A percentile compares a stretch with the other conserved stretches of the same genome.
These are phyloP conservation scores for Azorinus chamasolen DNA, from an alignment of 2,888 invertebrate species.

Conservation along the genomic window DNA sequence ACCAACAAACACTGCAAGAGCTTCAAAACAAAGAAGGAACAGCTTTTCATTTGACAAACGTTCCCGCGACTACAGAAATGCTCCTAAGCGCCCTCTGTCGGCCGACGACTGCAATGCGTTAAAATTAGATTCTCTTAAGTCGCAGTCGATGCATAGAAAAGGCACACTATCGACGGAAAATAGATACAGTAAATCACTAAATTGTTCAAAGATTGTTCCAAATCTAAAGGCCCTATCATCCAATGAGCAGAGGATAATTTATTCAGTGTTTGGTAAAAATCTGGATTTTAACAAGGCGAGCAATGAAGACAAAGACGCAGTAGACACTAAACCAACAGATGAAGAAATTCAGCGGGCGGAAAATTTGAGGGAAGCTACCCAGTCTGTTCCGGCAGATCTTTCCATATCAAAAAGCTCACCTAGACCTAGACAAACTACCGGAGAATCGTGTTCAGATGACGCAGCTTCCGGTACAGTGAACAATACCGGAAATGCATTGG, in stretches of 20 bases:
- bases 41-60: constrained; percentile 50
- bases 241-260: constrained; percentile 57
- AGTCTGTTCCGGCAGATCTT: not conserved
- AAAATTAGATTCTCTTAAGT: too few relatives aligned
- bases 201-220: constrained; percentile 3
- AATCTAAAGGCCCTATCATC: constrained; percentile 47
- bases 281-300: constrained; percentile 23
- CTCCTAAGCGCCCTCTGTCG: constrained; percentile 49
- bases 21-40: constrained; percentile 39
- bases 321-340: not conserved
- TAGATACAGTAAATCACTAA: too few relatives aligned
- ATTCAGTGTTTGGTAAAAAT: constrained; percentile 58
- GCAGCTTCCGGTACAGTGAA: not conserved
- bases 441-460: too few relatives aligned
- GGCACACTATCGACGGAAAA: too few relatives aligned
- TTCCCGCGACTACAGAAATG: not conserved
- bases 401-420: too few relatives aligned
- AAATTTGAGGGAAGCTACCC: not conserved
- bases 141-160: too few relatives aligned
- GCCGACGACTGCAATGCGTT: constrained; percentile 20
- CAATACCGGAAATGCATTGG: constrained; percentile 10
- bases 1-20: too few relatives aligned
- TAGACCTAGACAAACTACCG: too few relatives aligned
- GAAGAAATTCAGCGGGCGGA: not conserved
- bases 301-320: not conserved